Percentiles rank a stretch among this genome's conserved stretches.
Evolutionary conservation across 2,888 invertebrate genomes (phyloP).

Genomic region (Polyploca ridens): DNA sequence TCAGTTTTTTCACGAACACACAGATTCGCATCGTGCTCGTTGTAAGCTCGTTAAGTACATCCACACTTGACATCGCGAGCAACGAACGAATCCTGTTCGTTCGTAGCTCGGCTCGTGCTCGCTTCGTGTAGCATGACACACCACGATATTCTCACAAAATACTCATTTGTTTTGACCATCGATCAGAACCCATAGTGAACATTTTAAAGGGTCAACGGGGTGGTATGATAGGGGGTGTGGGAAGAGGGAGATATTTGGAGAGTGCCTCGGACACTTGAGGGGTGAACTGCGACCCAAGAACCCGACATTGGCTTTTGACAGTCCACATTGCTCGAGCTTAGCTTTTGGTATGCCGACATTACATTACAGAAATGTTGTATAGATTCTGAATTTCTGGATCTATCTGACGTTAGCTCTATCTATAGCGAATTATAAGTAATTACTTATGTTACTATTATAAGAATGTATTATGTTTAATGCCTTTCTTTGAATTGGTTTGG

Average conservation of each 20-base stretch:
- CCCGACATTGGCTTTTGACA: constrained; percentile 75
- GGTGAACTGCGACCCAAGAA: constrained; percentile 60
- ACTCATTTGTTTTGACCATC: constrained; percentile 7
- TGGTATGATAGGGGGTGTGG: constrained; percentile 47
- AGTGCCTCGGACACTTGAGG: constrained; percentile 69
- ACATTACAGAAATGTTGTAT: constrained; percentile 40
- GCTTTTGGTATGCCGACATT: constrained; percentile 44
- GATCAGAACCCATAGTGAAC: constrained; percentile 44
- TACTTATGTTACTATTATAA: not conserved
- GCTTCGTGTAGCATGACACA: too few relatives aligned
- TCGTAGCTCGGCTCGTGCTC: too few relatives aligned
- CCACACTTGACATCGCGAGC: too few relatives aligned
- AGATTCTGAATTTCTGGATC: constrained; percentile 23
- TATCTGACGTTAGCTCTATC: not conserved
- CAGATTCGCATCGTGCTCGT: too few relatives aligned
- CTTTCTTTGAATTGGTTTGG: not conserved
- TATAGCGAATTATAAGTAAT: not conserved
- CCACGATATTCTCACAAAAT: not conserved
- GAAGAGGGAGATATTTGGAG: constrained; percentile 37
- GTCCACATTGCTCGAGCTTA: constrained; percentile 66
- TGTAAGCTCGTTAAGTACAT: too few relatives aligned
- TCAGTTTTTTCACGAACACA: too few relatives aligned
- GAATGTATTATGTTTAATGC: not conserved
- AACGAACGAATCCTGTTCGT: too few relatives aligned
- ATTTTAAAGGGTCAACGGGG: constrained; percentile 59